These are phyloP conservation scores for Heliconius ismenius DNA, from an alignment of 2,888 invertebrate species.

Conservation along the genomic window DNA sequence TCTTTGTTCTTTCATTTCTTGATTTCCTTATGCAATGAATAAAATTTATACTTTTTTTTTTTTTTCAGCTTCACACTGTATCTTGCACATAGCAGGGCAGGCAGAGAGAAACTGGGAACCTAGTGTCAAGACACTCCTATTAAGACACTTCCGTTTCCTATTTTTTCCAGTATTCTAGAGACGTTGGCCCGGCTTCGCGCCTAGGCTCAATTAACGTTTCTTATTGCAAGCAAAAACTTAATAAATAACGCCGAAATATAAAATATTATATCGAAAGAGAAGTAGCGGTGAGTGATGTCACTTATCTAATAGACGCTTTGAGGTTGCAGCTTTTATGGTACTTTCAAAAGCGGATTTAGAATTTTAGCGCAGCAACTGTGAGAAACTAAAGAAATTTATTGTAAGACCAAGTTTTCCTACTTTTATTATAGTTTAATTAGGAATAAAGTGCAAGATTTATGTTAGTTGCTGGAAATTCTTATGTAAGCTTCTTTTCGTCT, in stretches of 20 bases:
- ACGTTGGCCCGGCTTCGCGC: no score
- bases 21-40: not conserved
- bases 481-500: not conserved
- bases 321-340: conserved; percentile 26
- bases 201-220: not conserved
- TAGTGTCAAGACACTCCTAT: no score
- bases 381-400: conserved; percentile 30
- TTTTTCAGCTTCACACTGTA: no score
- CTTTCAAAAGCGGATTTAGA: conserved; percentile 34
- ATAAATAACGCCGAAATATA: not conserved
- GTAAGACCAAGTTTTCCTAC: conserved; percentile 26
- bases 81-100: no score
- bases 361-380: conserved; percentile 26
- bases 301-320: conserved; percentile 26
- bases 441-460: not conserved
- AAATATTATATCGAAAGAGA: conserved; percentile 15
- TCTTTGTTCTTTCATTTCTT: not conserved
- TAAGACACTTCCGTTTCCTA: no score
- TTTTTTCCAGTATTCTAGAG: no score
- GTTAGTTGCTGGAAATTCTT: not conserved
- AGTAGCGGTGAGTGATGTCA: not conserved
- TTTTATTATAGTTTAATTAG: conserved; percentile 29
- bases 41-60: not conserved
- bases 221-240: not conserved
- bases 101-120: no score